These are phyloP conservation scores for Sorex araneus DNA, from an alignment of 2,113 vertebrate genomes.

Conservation along the genomic window DNA sequence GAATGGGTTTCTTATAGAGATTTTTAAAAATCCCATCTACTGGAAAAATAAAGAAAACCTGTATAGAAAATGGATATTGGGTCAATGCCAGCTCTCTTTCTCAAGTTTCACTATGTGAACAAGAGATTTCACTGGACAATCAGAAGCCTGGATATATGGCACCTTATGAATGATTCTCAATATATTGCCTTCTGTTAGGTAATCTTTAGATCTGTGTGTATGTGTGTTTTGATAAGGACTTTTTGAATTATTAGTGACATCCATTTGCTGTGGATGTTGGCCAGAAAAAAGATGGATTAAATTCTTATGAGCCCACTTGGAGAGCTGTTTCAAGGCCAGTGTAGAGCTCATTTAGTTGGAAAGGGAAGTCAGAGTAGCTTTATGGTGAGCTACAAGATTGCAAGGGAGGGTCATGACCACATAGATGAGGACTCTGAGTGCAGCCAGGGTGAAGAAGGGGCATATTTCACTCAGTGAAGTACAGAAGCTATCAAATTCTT, in stretches of 20 bases:
- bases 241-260: too few species aligned
- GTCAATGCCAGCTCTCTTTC: too few species aligned
- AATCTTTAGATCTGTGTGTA: too few species aligned
- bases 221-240: too few species aligned
- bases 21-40: neutral
- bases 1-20: neutral
- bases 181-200: too few species aligned
- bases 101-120: too few species aligned
- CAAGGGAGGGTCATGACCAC: neutral
- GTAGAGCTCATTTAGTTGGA: neutral
- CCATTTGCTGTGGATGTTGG: neutral
- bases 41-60: conserved; percentile 5
- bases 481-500: neutral
- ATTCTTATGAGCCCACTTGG: neutral
- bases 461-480: neutral
- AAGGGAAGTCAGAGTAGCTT: neutral
- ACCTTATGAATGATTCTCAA: too few species aligned
- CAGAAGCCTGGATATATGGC: too few species aligned
- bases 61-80: neutral
- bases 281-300: neutral
- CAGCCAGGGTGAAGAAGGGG: neutral
- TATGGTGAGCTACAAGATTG: neutral
- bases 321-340: neutral
- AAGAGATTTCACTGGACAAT: too few species aligned
- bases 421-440: neutral